Evolutionary conservation across 2,888 invertebrate species (phyloP), one percentile per base, ranked within the genome.

Genomic region (Plusia festucae): DNA sequence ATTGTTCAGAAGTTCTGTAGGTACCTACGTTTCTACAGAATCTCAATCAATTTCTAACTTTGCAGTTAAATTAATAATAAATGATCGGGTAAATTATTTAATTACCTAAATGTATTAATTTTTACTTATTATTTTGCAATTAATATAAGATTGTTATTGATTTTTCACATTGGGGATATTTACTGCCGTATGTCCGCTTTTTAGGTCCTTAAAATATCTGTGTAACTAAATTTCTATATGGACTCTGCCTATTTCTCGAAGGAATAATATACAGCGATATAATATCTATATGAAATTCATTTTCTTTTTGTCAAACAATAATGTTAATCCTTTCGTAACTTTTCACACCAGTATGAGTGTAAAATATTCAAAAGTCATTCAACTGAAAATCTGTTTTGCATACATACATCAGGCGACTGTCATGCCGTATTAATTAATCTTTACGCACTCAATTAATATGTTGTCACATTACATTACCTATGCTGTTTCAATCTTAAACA

Each of bases 11-110:
- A 49, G 46, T 49, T 49, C 2, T 20, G 18, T 18, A 20, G 46
- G 46, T 20, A 20, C 9, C 7, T 49, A 16, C 9, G 18, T 18
- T 20, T 13, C 18, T 9, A 7, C 20, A 7, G 9, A 49, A 9
- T 49, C 8, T 49, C 46, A 49, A 49, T 49, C 46, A 49, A 49
- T 20, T 9, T 49, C 20, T 49, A 18, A 49, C 20, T 49, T 20
- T 8, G 11, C 18, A 11, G 20, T 20, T 4, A 18, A 18, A 49
- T 49, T 11, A 20, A 49, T 49, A 18, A 20, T 3, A 49, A 3
- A 20, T 20, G 46, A 11, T 18, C 18, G 46, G 2, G 11, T 32
- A 11, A 32, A n/a, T n/a, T n/a, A n/a, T n/a, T n/a, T n/a, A n/a
- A n/a, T n/a, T n/a, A n/a, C n/a, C n/a, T n/a, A n/a, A n/a, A n/a